Conservation (phyloP, 2,888 invertebrate species). For the Ptychoptera albimana region DNA sequence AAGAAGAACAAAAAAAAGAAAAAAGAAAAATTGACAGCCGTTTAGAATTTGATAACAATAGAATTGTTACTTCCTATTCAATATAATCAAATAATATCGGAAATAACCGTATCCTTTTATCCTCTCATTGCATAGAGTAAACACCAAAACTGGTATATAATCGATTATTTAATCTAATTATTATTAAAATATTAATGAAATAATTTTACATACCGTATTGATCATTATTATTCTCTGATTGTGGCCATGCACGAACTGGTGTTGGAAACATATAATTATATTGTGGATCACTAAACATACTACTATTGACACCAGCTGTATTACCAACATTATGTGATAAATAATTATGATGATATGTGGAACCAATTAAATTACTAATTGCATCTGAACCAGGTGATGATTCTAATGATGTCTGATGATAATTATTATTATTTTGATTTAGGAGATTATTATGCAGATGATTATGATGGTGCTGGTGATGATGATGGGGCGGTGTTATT, state of each 20-base stretch:
- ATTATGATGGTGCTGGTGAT: neutral
- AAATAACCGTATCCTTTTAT: too few relatives aligned
- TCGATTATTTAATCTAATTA: too few relatives aligned
- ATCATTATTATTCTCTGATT: conserved; percentile 22
- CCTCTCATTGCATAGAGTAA: too few relatives aligned
- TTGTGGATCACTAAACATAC: conserved; percentile 20
- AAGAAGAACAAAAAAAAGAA: too few relatives aligned
- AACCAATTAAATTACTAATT: conserved; percentile 3
- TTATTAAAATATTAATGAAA: too few relatives aligned
- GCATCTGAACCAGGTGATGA: conserved; percentile 7
- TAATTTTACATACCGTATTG: conserved; percentile 23
- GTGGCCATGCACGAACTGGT: conserved; percentile 21
- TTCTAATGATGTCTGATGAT: conserved; percentile 6
- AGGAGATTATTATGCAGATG: neutral
- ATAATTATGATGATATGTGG: conserved; percentile 12
- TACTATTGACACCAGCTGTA: conserved; percentile 3
- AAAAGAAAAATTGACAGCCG: too few relatives aligned
- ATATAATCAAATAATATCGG: too few relatives aligned
- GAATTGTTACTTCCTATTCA: too few relatives aligned
- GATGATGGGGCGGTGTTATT: neutral
- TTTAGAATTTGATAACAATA: too few relatives aligned
- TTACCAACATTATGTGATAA: conserved; percentile 21
- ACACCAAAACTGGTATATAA: too few relatives aligned
- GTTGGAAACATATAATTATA: conserved; percentile 25
- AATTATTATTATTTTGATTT: too few relatives aligned